Conservation (phyloP, 2,888 invertebrate species). For the Drosophila vallismaia region DNA sequence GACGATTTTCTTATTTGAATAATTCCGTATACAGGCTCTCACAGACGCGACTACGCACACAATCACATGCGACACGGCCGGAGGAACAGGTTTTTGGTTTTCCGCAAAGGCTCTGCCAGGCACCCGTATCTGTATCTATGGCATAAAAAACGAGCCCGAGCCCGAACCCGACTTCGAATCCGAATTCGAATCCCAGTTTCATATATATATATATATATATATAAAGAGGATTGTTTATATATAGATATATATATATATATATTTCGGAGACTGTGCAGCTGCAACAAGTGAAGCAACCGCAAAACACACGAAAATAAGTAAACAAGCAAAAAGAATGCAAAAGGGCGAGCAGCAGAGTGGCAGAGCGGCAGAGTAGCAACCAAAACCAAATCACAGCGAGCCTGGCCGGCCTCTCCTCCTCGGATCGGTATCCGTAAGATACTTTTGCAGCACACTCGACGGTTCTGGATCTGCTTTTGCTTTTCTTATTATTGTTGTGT, state of each 20-base stretch:
- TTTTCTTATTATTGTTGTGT: constrained; percentile 50
- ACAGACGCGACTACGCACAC: constrained; percentile 12
- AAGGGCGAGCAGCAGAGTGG: constrained; percentile 48
- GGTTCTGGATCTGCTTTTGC: constrained; percentile 44
- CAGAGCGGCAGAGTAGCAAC: constrained; percentile 16
- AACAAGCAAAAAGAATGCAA: constrained; percentile 73
- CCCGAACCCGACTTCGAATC: constrained; percentile 27
- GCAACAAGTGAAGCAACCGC: constrained; percentile 70
- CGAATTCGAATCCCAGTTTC: constrained; percentile 19
- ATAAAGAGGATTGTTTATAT: constrained; percentile 20
- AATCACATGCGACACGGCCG: constrained; percentile 54
- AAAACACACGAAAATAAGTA: constrained; percentile 54
- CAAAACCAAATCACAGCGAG: constrained; percentile 50
- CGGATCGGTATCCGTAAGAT: constrained; percentile 46
- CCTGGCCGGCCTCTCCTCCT: constrained; percentile 32
- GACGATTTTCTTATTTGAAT: constrained; percentile 75
- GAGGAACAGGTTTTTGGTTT: constrained; percentile 68
- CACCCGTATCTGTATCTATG: constrained; percentile 49
- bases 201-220: constrained; percentile 13
- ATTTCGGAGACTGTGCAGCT: constrained; percentile 48
- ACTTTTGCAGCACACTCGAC: constrained; percentile 26
- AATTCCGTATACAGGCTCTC: constrained; percentile 68
- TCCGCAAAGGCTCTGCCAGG: constrained; percentile 58
- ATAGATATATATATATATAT: constrained; percentile 1
- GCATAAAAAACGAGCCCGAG: constrained; percentile 51